These are phyloP conservation scores for Triops cancriformis DNA, from an alignment of 1,140 invertebrate species.

Conservation along the genomic window DNA sequence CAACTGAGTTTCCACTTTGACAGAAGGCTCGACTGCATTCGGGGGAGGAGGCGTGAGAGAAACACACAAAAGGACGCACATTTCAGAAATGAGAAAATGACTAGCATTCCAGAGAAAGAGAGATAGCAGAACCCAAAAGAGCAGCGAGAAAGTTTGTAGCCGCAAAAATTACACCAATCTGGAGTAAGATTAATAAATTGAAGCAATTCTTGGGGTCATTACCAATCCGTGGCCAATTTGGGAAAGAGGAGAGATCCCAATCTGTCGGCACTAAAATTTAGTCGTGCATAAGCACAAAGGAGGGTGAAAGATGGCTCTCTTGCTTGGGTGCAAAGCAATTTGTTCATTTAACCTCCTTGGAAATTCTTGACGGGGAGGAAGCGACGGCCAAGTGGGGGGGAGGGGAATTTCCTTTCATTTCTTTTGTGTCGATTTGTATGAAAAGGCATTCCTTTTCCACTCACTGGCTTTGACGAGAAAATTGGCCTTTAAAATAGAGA, in stretches of 20 bases:
- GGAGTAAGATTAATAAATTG: no score
- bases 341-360: background rate
- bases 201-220: background rate
- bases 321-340: background rate
- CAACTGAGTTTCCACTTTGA: conserved; percentile 71
- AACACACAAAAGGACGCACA: background rate
- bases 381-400: background rate
- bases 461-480: background rate
- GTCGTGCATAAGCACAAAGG: background rate
- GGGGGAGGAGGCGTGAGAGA: background rate
- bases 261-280: background rate
- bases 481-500: background rate
- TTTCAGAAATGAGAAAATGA: no score
- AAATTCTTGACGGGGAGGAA: background rate
- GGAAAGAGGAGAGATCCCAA: background rate
- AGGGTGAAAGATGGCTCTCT: background rate
- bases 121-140: no score
- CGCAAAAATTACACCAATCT: no score
- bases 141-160: no score
- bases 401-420: background rate
- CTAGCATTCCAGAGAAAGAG: no score
- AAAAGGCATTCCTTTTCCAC: background rate
- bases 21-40: conserved; percentile 62
- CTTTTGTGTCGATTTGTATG: background rate
- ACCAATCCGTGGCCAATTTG: background rate